These are phyloP conservation scores for Drosophila cardini DNA, from an alignment of 1,140 invertebrate species.

Conservation along the genomic window DNA sequence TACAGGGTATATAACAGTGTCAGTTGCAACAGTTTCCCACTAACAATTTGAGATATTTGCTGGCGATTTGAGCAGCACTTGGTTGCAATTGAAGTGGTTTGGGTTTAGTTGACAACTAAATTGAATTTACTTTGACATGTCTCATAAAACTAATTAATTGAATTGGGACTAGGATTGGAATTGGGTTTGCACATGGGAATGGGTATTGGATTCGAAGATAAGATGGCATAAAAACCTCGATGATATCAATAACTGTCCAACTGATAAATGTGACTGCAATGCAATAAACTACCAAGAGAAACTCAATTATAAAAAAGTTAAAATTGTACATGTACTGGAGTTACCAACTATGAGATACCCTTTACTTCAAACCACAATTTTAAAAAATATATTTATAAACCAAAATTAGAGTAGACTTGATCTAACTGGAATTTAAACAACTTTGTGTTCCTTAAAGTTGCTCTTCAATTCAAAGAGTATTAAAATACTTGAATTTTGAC, in stretches of 20 bases:
- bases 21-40: constrained; percentile 8
- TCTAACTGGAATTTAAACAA: too few relatives aligned
- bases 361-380: too few relatives aligned
- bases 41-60: constrained; percentile 11
- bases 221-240: background rate
- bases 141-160: constrained; percentile 18
- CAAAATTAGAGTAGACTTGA: too few relatives aligned
- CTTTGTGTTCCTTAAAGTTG: too few relatives aligned
- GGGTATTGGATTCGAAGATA: background rate
- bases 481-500: constrained; percentile 46
- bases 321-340: too few relatives aligned
- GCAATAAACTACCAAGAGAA: constrained; percentile 13
- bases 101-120: constrained; percentile 13
- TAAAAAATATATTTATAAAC: too few relatives aligned
- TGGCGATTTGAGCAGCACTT: constrained; percentile 4
- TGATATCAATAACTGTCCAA: constrained; percentile 55
- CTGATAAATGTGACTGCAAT: constrained; percentile 40
- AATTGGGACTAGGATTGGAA: background rate
- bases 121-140: constrained; percentile 27
- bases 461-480: too few relatives aligned
- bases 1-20: constrained; percentile 3
- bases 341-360: too few relatives aligned
- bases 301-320: constrained; percentile 67
- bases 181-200: too few relatives aligned
- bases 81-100: constrained; percentile 12